Percentiles rank a stretch among this genome's conserved stretches.
These are phyloP conservation scores for Gryllus bimaculatus DNA, from an alignment of 1,140 invertebrate species.

Conservation along the genomic window DNA sequence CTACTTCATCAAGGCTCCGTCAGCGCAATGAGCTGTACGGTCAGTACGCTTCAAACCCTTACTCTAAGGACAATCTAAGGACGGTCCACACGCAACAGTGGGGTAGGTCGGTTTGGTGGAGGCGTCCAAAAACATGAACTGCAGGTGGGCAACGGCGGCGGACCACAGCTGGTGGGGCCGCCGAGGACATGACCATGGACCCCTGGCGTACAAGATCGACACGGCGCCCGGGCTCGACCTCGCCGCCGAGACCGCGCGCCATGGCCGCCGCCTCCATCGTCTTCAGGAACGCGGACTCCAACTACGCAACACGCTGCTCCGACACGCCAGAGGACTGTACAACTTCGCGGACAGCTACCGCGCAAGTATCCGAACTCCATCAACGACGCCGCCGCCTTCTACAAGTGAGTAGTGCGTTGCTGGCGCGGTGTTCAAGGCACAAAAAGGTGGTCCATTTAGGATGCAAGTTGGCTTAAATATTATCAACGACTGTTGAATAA, in stretches of 20 bases:
- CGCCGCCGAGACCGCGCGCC: conserved; percentile 51
- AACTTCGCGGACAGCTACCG: conserved; percentile 45
- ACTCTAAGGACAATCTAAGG: no score
- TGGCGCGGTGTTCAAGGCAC: no score
- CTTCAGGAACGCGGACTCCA: conserved; percentile 37
- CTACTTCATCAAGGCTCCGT: conserved; percentile 50
- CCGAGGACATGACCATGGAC: conserved; percentile 47
- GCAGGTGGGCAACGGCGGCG: conserved; percentile 45
- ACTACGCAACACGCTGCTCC: conserved; percentile 41
- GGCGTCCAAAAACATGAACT: no score
- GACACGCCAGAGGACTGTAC: conserved; percentile 46
- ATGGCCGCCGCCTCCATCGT: conserved; percentile 48
- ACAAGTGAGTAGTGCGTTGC: no score
- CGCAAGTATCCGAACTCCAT: conserved; percentile 24
- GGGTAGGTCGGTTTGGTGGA: no score
- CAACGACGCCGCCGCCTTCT: background rate
- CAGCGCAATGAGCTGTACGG: conserved; percentile 23
- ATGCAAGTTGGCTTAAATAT: no score
- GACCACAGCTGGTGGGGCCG: conserved; percentile 49
- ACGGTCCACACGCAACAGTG: no score
- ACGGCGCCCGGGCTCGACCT: conserved; percentile 51
- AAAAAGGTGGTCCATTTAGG: no score
- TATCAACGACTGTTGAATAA: no score
- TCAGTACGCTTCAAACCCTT: background rate
- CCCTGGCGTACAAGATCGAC: conserved; percentile 49